These are phyloP conservation scores for Netta rufina DNA, from an alignment of 2,797 vertebrate genomes.

Conservation along the genomic window DNA sequence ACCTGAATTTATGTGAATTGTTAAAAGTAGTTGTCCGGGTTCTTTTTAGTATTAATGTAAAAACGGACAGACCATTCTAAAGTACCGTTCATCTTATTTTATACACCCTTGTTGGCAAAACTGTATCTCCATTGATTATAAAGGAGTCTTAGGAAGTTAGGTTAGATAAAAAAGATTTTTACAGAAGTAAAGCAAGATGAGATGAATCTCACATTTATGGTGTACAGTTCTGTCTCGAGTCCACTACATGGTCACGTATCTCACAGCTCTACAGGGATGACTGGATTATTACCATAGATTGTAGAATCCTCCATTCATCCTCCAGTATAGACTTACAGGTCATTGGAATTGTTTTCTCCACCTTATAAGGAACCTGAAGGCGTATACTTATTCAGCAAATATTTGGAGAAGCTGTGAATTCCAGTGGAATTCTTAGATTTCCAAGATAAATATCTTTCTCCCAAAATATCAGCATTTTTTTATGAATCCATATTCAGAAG, in stretches of 20 bases:
- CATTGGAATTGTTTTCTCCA: neutral
- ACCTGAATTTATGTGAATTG: constrained; percentile 24
- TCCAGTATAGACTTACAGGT: neutral
- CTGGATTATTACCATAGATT: neutral
- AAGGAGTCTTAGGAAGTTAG: neutral
- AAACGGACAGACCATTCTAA: neutral
- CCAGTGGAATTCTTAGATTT: neutral
- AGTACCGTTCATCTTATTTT: neutral
- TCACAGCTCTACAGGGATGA: neutral
- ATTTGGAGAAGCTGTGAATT: neutral
- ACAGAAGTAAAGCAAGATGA: neutral
- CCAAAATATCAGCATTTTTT: neutral
- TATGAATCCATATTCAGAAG: neutral
- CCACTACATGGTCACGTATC: neutral
- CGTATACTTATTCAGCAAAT: neutral
- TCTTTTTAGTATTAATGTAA: constrained; percentile 40
- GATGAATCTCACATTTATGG: neutral
- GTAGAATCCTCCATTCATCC: neutral
- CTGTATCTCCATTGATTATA: neutral
- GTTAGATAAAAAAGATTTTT: neutral
- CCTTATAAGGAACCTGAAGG: neutral
- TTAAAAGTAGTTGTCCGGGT: constrained; percentile 1
- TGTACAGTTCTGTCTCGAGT: neutral
- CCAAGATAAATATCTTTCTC: neutral
- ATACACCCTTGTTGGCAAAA: neutral